Base-by-base conservation (phyloP, 2,888 invertebrate species). In the Luperina testacea region DNA sequence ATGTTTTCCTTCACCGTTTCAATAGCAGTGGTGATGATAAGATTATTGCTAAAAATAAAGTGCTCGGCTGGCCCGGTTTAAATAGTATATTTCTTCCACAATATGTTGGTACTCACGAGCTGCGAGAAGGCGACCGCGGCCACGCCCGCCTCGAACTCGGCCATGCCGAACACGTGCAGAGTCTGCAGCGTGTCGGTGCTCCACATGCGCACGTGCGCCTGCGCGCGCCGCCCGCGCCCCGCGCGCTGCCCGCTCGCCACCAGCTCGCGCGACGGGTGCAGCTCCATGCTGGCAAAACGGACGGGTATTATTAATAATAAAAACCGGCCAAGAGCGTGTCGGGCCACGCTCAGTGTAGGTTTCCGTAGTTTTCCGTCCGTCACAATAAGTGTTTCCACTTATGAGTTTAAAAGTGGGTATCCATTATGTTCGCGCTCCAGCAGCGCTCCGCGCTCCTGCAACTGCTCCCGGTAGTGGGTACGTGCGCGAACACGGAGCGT, bases 181-280 rank as follows among this genome's bases (percentile, higher is more conserved):
- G 99, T 99, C 93, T 98, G 98, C 86, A 99, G 95, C 1, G 98
- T 98, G 94, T 98, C 98, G 0, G 98, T 98, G 92, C 99, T 98
- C 99, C 99, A 99, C 88, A 99, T 98, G 78, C 99, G 97, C 32
- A 99, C 98, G 92, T 99, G 99, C 0, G 98, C 98, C 93, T 98
- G 98, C 17, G 98, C 98, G 85, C 98, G 98, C 64, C 98, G 97
- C 90, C 98, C 98, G 83, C 98, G 97, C 0, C 98, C 98, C 0
- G 98, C 98, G 90, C 98, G 97, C 95, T 99, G 99, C 0, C 99
- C 99, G 0, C 99, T 99, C 6, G 99, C 99, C 2, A 99, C 98
- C 93, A 99, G 97, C 94, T 98, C 98, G 57, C 98, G 97, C 0
- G 98, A 98, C 0, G 99, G 99, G 93, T 99, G 99, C 0, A 99